These are phyloP conservation scores for Pelmatolapia mariae DNA, from an alignment of 2,113 vertebrate species.

Conservation along the genomic window DNA sequence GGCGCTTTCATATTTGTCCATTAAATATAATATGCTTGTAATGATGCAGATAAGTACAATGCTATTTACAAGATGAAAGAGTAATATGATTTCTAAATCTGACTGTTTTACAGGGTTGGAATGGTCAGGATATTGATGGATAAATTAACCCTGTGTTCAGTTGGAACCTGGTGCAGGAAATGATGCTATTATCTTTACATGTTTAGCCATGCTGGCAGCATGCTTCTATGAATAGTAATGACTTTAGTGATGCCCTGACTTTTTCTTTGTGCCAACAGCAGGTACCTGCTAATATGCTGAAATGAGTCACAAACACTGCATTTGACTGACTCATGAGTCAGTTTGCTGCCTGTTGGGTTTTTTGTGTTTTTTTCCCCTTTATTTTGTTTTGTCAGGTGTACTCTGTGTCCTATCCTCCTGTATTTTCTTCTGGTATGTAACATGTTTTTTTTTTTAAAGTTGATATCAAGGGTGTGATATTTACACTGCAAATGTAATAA, in stretches of 20 bases:
- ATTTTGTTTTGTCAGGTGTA: background rate
- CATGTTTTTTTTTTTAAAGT: background rate
- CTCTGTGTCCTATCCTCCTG: background rate
- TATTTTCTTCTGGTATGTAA: background rate
- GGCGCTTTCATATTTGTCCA: background rate
- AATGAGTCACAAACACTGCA: background rate
- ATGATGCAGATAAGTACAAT: background rate
- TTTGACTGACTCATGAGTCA: background rate
- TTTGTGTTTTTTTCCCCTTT: fast-evolving
- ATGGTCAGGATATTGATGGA: background rate
- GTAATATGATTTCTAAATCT: background rate
- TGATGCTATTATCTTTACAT: background rate
- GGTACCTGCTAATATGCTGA: background rate
- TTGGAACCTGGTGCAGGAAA: background rate
- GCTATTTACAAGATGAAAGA: background rate
- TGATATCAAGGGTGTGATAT: background rate
- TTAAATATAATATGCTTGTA: background rate
- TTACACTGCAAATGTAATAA: background rate
- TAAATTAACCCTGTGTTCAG: background rate
- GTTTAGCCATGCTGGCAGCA: background rate
- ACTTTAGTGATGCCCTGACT: background rate
- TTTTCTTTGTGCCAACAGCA: background rate
- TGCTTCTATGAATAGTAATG: background rate
- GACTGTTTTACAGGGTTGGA: background rate
- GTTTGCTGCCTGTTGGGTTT: background rate